These are phyloP conservation scores for Montipora capricornis DNA, from an alignment of 64 coral and sea anemone species.

Conservation along the genomic window DNA sequence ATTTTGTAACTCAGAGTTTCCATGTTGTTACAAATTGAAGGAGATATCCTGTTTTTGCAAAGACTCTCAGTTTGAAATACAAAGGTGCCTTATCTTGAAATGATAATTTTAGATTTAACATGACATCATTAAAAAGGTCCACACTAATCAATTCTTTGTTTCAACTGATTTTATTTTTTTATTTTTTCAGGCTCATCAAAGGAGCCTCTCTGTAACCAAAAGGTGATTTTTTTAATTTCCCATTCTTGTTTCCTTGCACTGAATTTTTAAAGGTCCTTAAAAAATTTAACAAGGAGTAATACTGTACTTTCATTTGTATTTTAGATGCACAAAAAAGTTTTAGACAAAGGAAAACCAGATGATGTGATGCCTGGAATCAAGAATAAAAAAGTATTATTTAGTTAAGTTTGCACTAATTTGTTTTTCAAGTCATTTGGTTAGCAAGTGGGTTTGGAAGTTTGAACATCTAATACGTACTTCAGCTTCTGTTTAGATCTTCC, in stretches of 20 bases:
- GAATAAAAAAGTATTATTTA: slow-evolving; percentile 78
- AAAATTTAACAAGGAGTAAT: not conserved
- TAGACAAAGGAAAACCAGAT: slow-evolving; percentile 99
- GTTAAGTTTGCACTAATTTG: not conserved
- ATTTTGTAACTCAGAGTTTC: too few relatives aligned
- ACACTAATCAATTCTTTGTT: not conserved
- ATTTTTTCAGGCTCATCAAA: slow-evolving; percentile 82
- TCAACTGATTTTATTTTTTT: not conserved
- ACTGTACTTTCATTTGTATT: not conserved
- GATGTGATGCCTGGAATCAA: slow-evolving; percentile 92
- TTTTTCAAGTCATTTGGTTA: not conserved
- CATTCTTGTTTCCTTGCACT: not conserved
- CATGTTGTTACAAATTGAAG: too few relatives aligned
- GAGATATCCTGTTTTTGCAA: too few relatives aligned
- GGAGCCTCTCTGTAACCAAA: slow-evolving; percentile 95
- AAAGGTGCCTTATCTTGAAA: too few relatives aligned
- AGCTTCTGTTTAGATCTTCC: too few relatives aligned
- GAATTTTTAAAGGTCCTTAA: not conserved
- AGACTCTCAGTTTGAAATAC: too few relatives aligned
- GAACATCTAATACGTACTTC: too few relatives aligned
- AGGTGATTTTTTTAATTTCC: slow-evolving; percentile 51
- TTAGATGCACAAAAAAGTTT: slow-evolving; percentile 99
- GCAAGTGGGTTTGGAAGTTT: not conserved
- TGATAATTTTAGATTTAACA: too few relatives aligned
- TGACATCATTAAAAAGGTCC: too few relatives aligned